Base-by-base conservation (phyloP, 2,888 invertebrate genomes). In the Cerceris ruficornis region DNA sequence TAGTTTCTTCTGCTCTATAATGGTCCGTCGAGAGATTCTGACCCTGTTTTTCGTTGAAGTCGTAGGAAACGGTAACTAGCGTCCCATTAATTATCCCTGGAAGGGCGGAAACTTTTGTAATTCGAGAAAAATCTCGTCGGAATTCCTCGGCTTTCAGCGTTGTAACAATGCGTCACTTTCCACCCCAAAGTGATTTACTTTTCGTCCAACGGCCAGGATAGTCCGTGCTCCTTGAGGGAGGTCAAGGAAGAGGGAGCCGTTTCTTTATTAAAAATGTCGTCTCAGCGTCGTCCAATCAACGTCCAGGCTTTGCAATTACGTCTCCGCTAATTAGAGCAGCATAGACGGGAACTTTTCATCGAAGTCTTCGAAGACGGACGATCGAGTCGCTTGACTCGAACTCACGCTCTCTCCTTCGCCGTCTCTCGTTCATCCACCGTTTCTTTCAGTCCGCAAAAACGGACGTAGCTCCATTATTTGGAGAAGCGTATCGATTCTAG, bases 51-150 rank as follows among this genome's bases (percentile, higher is more conserved):
- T 50, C 68, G 49, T 62, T n/a, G 46, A 6, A n/a, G 57, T 62
- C 55, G 49, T 62, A 52, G 15, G 59, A 72, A 64, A n/a, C n/a
- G 28, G 60, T 8, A 69, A 60, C 69, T 71, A 54, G 6, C 67
- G 58, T 57, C 55, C 66, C 80, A 80, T 84, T 84, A 84, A 84
- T 84, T 84, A 84, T 81, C 75, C 43, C 54, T 41, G 54, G 72
- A 28, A 54, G 39, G 54, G n/a, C 13, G 77, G 65, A 54, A 85
- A 78, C 69, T 75, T 77, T 84, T 49, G 76, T 85, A 82, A 84
- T 78, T 82, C 75, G 42, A 66, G 83, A 69, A 77, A 82, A 84
- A 82, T 82, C 78, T 52, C 42, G 52, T 69, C 46, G 42, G 42
- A 39, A 46, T 43, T 46, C 11, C 17, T 43, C 39, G 59, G 58